Evolutionary conservation across 2,113 vertebrate genomes (phyloP).

Genomic region (Alouatta palliata): DNA sequence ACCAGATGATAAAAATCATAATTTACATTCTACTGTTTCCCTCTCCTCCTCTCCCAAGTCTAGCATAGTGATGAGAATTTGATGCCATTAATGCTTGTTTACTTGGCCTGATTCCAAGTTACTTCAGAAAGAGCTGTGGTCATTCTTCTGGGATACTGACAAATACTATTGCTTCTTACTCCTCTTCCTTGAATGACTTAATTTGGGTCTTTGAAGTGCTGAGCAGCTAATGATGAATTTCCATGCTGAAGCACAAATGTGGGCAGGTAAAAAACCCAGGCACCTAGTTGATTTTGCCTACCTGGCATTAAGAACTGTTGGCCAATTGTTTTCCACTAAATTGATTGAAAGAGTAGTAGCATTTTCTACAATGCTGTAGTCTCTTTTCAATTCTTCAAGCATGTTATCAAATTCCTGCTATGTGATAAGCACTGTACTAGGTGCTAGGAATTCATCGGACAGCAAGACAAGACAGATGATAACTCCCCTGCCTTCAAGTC

Average conservation of each 20-base stretch:
- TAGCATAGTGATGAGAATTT: background rate
- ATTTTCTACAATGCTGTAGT: background rate
- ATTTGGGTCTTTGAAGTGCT: conserved; percentile 21
- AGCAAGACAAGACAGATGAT: background rate
- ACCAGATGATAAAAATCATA: conserved; percentile 14
- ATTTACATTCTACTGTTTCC: background rate
- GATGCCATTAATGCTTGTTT: background rate
- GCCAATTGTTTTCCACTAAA: background rate
- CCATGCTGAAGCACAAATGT: background rate
- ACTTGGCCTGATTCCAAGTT: background rate
- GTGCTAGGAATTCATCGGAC: background rate
- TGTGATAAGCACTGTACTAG: background rate
- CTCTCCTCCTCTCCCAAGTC: background rate
- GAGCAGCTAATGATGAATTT: conserved; percentile 3
- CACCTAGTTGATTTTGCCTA: conserved; percentile 5
- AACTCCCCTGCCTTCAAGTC: background rate
- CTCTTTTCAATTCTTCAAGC: conserved; percentile 15
- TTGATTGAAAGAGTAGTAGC: background rate
- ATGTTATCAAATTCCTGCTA: conserved; percentile 22
- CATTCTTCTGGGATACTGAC: background rate
- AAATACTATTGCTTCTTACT: background rate
- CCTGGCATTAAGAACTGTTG: background rate
- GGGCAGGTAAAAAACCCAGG: background rate
- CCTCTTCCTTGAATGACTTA: conserved; percentile 9
- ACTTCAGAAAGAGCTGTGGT: background rate